Evolutionary conservation across 2,113 vertebrate genomes (phyloP).

Genomic region (Camelus bactrianus): DNA sequence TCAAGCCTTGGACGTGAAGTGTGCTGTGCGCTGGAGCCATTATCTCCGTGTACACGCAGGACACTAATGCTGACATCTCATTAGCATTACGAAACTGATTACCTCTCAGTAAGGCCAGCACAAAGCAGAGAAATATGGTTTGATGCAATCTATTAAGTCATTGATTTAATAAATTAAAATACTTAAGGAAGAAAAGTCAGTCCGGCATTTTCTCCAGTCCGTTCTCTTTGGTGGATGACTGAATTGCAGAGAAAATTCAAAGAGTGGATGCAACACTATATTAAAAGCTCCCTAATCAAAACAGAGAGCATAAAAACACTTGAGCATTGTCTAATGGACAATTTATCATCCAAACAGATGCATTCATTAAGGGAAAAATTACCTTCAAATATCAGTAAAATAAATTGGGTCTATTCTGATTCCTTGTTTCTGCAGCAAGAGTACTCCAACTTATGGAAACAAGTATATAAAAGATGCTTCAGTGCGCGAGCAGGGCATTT

Average conservation of each 20-base stretch:
- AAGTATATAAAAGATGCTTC: slow-evolving; percentile 71
- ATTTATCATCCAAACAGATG: slow-evolving; percentile 83
- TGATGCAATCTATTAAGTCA: slow-evolving; percentile 83
- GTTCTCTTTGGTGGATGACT: slow-evolving; percentile 51
- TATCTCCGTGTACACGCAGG: slow-evolving; percentile 78
- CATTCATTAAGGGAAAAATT: slow-evolving; percentile 81
- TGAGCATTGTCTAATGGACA: slow-evolving; percentile 81
- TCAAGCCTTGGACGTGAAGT: slow-evolving; percentile 64
- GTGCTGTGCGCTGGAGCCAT: slow-evolving; percentile 75
- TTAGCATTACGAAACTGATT: slow-evolving; percentile 85
- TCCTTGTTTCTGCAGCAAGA: slow-evolving; percentile 71
- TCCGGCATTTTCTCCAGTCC: slow-evolving; percentile 70
- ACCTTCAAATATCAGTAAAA: slow-evolving; percentile 80
- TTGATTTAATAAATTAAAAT: slow-evolving; percentile 86
- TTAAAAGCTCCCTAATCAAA: slow-evolving; percentile 82
- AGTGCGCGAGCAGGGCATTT: not conserved
- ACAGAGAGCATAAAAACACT: slow-evolving; percentile 75
- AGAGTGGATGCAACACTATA: slow-evolving; percentile 51
- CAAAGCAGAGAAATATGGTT: slow-evolving; percentile 83
- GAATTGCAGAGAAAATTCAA: slow-evolving; percentile 73
- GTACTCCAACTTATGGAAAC: slow-evolving; percentile 64
- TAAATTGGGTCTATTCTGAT: slow-evolving; percentile 77
- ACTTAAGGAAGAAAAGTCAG: slow-evolving; percentile 77
- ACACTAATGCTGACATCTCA: slow-evolving; percentile 84
- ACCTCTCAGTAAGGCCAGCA: slow-evolving; percentile 84